Conservation (phyloP, 2,113 vertebrate genomes). For the Rhagologus leucostigma region DNA sequence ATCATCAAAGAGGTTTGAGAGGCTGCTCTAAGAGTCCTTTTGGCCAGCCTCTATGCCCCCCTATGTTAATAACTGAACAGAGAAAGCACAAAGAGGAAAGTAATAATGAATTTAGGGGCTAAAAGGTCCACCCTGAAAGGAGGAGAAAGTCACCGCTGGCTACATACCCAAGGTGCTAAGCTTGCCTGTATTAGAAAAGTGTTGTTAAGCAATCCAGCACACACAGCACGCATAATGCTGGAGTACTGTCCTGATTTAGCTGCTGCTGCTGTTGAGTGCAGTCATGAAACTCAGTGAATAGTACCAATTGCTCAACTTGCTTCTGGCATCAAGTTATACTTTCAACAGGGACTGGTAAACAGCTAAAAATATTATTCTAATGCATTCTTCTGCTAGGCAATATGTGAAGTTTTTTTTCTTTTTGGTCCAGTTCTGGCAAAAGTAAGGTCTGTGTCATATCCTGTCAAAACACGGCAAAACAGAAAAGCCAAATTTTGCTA, state of each 20-base stretch:
- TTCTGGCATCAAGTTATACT: neutral
- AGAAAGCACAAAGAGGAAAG: neutral
- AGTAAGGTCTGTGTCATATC: constrained; percentile 25
- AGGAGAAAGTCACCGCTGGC: neutral
- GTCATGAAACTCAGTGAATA: neutral
- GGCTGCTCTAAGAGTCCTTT: neutral
- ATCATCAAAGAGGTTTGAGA: neutral
- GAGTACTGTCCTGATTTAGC: neutral
- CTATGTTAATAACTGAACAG: neutral
- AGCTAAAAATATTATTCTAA: constrained; percentile 35
- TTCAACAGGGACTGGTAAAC: constrained; percentile 12
- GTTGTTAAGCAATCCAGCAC: neutral
- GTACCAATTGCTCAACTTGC: constrained; percentile 19
- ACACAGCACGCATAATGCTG: accelerated
- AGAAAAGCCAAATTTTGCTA: neutral
- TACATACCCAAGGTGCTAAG: neutral
- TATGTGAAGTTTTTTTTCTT: neutral
- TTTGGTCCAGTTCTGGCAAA: neutral
- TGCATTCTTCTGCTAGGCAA: constrained; percentile 23
- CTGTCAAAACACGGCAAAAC: neutral
- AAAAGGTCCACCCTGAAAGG: neutral
- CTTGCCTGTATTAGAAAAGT: neutral
- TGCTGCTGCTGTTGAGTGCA: neutral
- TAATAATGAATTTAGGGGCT: neutral
- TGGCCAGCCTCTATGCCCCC: neutral